Evolutionary conservation across 1,140 invertebrate species (phyloP).

Genomic region (Myzus persicae): DNA sequence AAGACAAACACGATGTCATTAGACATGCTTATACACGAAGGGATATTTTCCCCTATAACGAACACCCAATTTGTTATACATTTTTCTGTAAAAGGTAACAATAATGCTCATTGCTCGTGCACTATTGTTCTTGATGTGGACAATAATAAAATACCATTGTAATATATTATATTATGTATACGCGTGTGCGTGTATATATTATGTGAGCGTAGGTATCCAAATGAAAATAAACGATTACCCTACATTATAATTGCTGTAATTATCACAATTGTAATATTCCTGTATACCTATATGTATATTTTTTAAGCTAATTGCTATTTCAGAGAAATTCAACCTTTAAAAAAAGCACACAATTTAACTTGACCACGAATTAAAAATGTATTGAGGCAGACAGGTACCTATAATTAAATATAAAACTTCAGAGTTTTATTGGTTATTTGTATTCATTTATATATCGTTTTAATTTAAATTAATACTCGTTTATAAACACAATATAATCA

Average conservation of each 20-base stretch:
- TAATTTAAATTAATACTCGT: not conserved
- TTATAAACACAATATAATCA: not conserved
- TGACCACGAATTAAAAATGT: not conserved
- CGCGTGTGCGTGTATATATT: not conserved
- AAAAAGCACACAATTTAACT: not conserved
- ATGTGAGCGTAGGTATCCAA: not conserved
- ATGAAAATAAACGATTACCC: constrained; percentile 34
- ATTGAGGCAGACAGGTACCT: not conserved
- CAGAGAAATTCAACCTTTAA: not conserved
- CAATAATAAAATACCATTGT: constrained; percentile 43
- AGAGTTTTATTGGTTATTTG: not conserved
- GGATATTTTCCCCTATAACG: constrained; percentile 33
- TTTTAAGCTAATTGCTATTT: not conserved
- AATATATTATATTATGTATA: not conserved
- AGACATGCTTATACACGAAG: constrained; percentile 38
- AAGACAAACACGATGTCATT: constrained; percentile 55
- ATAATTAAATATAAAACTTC: not conserved
- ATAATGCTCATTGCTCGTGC: not conserved
- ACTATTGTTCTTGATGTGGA: constrained; percentile 47
- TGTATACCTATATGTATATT: not conserved
- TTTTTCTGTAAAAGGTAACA: constrained; percentile 41
- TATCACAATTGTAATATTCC: not conserved
- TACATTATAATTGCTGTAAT: constrained; percentile 27
- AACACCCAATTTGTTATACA: constrained; percentile 44
- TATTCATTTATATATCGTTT: not conserved